Evolutionary conservation across 2,797 vertebrate species (phyloP), one percentile per base, ranked within the genome.

Genomic region (Mus spretus): DNA sequence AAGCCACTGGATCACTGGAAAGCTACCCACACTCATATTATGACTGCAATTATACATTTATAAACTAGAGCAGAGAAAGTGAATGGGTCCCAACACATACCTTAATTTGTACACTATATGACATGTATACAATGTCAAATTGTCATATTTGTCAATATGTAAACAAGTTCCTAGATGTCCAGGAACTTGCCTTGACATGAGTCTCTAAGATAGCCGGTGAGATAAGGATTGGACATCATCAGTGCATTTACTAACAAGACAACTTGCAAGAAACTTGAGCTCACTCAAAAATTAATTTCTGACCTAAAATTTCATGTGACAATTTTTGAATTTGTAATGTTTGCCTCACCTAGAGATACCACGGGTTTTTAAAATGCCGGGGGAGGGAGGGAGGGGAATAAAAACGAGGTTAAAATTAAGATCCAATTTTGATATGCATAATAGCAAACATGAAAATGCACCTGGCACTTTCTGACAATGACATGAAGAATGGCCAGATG

Each of bases 401-500:
- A 40, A 95, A 90, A 44, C 50, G 57, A 94, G 63, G 12, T 77
- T 77, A 80, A 96, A 89, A 80, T 61, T 89, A 90, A 47, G 75
- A 77, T 77, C 13, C 44, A 15, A 47, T 84, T 96, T 94, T 87
- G 72, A 95, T 91, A 81, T 91, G 15, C 91, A 90, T 14, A 84
- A 83, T 9, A 81, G 89, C 80, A 89, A 95, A 95, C 79, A 97
- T 95, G 84, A 97, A 97, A 97, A 94, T 96, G 89, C 75, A 97
- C 89, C 93, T 95, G 87, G 84, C 53, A 90, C 96, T 97, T 94
- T 97, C 88, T 95, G 96, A 94, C 93, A 96, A 90, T 88, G 95
- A 92, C 87, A 95, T 91, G 20, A 95, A 96, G 78, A 97, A 94
- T 83, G 94, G 94, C 96, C 97, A 98, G 97, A 96, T 97, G 96